Evolutionary conservation across 2,113 vertebrate genomes (phyloP), one percentile per base, ranked within the genome.

Genomic region (Spea multiplicata): DNA sequence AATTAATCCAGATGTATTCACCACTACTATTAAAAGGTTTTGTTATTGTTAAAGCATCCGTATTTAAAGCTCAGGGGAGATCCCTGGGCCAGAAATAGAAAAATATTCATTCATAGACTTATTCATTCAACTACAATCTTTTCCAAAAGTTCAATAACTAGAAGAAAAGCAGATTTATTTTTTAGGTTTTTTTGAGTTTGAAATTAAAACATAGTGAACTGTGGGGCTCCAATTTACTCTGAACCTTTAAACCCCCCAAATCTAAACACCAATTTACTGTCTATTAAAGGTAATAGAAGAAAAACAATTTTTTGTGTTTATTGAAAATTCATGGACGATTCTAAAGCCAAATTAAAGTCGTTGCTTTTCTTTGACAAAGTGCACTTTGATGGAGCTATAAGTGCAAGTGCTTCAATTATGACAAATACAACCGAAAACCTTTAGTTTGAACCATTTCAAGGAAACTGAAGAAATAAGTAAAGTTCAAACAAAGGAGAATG

Each of bases 401-500:
- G 47, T 59, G 13, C 8, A 10, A 68, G 67, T 69, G 12, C 55
- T 59, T 59, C 55, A 5, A 59, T 69, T 57, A 61, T 44, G 66
- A 4, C 30, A 47, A n/a, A 57, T 8, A 17, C 10, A 69, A 44
- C 66, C 47, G 74, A 44, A 30, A 57, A 8, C 53, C 8, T 76
- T 76, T 55, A 55, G 44, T 67, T 44, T 55, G 44, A 46, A 30
- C 44, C 13, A 48, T 44, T 44, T 9, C 46, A 64, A 52, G 48
- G 64, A 71, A 17, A 45, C 44, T 7, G 48, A 64, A 64, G 59
- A 47, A 65, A 4, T 4, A 6, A 16, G 16, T 47, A 55, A 52
- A 46, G 48, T 61, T 65, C 76, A 44, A 46, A 55, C 14, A 52
- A 61, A 30, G 49, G 61, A 73, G 66, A 73, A 73, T 65, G 45